phyloP scores from a whole-genome alignment of 2,797 vertebrate genomes.

The Lagodon rhomboides region DNA sequence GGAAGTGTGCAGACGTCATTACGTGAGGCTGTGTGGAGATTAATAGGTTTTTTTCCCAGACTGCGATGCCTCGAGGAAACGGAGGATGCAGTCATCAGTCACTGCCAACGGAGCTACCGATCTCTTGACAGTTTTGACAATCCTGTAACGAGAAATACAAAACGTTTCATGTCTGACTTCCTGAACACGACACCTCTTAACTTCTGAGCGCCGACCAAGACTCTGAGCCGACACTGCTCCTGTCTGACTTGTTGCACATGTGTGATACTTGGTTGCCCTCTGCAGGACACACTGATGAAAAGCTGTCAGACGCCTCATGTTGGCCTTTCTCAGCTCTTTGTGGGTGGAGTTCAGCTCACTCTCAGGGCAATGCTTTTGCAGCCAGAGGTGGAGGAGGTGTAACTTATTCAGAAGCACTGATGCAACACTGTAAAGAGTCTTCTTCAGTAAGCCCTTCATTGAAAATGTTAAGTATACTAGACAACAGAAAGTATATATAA shows the following conservation, averaged over 20 bases:
- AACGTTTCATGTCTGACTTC: neutral
- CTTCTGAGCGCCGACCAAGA: neutral
- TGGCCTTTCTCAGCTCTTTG: too few relatives aligned
- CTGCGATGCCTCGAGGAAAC: neutral
- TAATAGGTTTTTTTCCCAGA: neutral
- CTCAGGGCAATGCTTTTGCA: neutral
- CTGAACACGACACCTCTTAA: neutral
- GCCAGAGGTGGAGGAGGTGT: neutral
- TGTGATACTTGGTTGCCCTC: constrained; percentile 68
- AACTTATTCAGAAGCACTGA: neutral
- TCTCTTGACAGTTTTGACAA: neutral
- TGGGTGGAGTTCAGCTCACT: neutral
- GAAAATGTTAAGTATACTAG: neutral
- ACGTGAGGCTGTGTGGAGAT: neutral
- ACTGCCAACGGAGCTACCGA: neutral
- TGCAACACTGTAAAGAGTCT: neutral
- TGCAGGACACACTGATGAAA: constrained; percentile 56
- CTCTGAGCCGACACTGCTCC: neutral
- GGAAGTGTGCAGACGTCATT: neutral
- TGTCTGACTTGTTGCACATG: constrained; percentile 4
- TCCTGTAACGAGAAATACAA: neutral
- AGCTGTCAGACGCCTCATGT: neutral
- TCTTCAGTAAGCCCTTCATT: neutral
- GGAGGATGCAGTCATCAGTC: neutral
- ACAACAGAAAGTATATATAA: too few relatives aligned